phyloP scores from a whole-genome alignment of 2,888 invertebrate species.

The Leucoptera coffeella region DNA sequence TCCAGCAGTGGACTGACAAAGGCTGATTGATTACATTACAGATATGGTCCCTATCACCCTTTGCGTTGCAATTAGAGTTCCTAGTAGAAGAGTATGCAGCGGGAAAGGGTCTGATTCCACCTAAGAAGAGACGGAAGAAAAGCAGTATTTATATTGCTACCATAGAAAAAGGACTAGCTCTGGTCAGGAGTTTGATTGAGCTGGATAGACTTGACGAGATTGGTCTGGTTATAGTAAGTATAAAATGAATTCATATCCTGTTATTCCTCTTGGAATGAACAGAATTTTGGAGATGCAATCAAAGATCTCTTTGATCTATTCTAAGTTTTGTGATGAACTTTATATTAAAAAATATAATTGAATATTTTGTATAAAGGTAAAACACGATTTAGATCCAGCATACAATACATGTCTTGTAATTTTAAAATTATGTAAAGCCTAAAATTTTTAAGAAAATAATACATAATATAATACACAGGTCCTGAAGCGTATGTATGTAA shows the following conservation, averaged over 20 bases:
- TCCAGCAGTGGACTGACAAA: too few species aligned
- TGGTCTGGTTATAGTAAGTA: slow-evolving; percentile 62
- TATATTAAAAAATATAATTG: too few species aligned
- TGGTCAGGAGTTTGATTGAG: slow-evolving; percentile 83
- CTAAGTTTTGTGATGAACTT: too few species aligned
- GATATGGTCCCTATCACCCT: slow-evolving; percentile 78
- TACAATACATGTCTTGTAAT: too few species aligned
- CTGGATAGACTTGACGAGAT: slow-evolving; percentile 65
- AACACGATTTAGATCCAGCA: too few species aligned
- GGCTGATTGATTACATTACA: slow-evolving; percentile 23
- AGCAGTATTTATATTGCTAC: slow-evolving; percentile 86
- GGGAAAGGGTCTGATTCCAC: slow-evolving; percentile 85
- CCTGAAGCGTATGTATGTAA: too few species aligned
- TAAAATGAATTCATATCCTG: slow-evolving; percentile 2
- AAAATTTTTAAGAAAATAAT: too few species aligned
- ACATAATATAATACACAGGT: too few species aligned
- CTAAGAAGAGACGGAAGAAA: slow-evolving; percentile 65
- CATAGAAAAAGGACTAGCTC: slow-evolving; percentile 86
- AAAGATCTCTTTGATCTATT: slow-evolving; percentile 4
- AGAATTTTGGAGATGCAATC: too few species aligned
- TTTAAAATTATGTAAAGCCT: too few species aligned
- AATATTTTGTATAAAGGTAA: too few species aligned
- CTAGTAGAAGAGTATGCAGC: slow-evolving; percentile 93
- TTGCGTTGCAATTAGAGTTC: slow-evolving; percentile 83
- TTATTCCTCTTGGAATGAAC: too few species aligned